Percentiles rank a stretch among this genome's conserved stretches.
Evolutionary conservation across 2,797 vertebrate species (phyloP).

Genomic region (Hirundo rustica): DNA sequence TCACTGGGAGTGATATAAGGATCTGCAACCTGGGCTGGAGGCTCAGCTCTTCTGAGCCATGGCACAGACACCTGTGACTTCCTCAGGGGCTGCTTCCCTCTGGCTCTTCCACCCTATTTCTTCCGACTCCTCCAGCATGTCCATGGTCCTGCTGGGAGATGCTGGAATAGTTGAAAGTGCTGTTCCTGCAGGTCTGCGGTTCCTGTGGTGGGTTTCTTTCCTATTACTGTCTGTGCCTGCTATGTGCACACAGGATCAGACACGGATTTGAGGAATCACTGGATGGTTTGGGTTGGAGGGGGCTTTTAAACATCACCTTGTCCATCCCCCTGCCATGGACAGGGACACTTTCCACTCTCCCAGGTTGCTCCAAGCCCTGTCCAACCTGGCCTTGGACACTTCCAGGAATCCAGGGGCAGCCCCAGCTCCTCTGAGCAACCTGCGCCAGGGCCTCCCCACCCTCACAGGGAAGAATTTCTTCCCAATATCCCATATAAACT

Average conservation of each 20-base stretch:
- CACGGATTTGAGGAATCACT: background rate
- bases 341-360: fast-evolving
- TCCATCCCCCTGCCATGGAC: background rate
- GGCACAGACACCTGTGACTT: background rate
- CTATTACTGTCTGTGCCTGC: background rate
- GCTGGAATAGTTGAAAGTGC: fast-evolving
- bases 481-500: background rate
- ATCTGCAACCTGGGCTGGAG: background rate
- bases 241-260: background rate
- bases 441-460: background rate
- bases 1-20: background rate
- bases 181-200: background rate
- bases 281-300: background rate
- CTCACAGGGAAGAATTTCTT: too few relatives aligned
- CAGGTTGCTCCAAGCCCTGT: fast-evolving
- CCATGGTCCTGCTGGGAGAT: fast-evolving
- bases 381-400: background rate
- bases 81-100: background rate
- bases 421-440: background rate
- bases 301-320: background rate
- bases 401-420: background rate
- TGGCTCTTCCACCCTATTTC: background rate
- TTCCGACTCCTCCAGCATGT: fast-evolving
- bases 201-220: background rate
- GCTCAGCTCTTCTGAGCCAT: background rate